phyloP scores from a whole-genome alignment of 1,140 invertebrate genomes.

The Oreohelix idahoensis region DNA sequence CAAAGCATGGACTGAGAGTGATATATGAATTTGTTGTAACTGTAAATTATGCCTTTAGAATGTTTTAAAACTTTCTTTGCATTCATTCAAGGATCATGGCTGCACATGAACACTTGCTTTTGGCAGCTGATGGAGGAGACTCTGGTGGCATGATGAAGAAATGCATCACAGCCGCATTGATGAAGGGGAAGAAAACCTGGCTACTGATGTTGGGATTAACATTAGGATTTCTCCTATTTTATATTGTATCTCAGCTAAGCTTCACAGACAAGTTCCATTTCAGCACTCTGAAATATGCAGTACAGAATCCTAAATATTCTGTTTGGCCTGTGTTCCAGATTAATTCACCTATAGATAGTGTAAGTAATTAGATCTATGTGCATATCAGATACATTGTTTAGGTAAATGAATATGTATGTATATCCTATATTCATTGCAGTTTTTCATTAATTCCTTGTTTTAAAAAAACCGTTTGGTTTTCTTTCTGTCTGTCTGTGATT shows the following conservation, averaged over 20 bases:
- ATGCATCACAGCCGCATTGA: background rate
- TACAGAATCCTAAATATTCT: background rate
- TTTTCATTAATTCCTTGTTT: too few relatives aligned
- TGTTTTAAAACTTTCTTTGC: too few relatives aligned
- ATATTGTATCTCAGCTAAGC: background rate
- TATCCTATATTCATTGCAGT: too few relatives aligned
- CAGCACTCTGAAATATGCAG: background rate
- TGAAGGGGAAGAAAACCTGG: background rate
- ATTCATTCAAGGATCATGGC: background rate
- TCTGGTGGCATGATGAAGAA: background rate
- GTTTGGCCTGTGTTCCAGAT: conserved; percentile 24
- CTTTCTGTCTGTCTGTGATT: too few relatives aligned
- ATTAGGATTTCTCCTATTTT: background rate
- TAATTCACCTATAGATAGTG: background rate
- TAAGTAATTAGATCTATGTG: too few relatives aligned
- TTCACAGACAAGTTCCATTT: background rate
- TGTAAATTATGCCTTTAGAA: too few relatives aligned
- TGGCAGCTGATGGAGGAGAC: background rate
- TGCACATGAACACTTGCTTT: background rate
- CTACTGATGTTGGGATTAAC: background rate
- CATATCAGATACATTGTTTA: too few relatives aligned
- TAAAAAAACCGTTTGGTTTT: too few relatives aligned
- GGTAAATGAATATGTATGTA: too few relatives aligned
- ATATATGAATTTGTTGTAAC: too few relatives aligned
- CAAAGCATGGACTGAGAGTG: too few relatives aligned